A percentile compares a stretch with the other conserved stretches of the same genome.
phyloP scores from a whole-genome alignment of 2,113 vertebrate genomes.

The Tinamus guttatus region DNA sequence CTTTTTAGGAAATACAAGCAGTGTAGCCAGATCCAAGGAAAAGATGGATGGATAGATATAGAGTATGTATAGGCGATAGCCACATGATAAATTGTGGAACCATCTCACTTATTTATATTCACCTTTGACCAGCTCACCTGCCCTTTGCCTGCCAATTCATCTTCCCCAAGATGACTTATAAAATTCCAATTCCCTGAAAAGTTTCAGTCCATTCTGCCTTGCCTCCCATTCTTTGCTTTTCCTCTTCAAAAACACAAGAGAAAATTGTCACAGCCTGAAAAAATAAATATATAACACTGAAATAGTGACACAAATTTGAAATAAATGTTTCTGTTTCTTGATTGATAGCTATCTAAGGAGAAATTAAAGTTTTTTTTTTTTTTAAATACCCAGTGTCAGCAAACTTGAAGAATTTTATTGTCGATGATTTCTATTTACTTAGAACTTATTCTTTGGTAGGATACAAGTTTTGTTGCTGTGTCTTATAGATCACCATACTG shows the following conservation, averaged over 20 bases:
- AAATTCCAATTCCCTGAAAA: not conserved
- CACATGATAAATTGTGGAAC: slow-evolving; percentile 29
- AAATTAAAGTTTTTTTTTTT: not conserved
- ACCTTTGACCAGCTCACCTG: slow-evolving; percentile 61
- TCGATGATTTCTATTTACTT: not conserved
- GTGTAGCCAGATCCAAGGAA: not conserved
- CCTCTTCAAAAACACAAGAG: not conserved
- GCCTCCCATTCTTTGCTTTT: not conserved
- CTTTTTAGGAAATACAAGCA: slow-evolving; percentile 40
- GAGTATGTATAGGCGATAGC: not conserved
- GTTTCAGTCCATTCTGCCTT: not conserved
- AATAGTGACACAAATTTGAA: not conserved
- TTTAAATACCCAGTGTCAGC: not conserved
- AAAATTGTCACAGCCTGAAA: not conserved
- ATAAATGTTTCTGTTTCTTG: not conserved
- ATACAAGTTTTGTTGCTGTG: too few relatives aligned
- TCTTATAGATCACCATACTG: not conserved
- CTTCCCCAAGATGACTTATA: slow-evolving; percentile 35
- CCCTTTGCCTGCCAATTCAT: slow-evolving; percentile 52
- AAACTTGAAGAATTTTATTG: not conserved
- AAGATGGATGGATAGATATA: slow-evolving; percentile 62
- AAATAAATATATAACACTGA: not conserved
- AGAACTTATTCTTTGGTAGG: not conserved
- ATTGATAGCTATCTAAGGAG: not conserved
- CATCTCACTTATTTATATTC: slow-evolving; percentile 51